Base-by-base conservation (phyloP, 2,888 invertebrate genomes). In the Tuta absoluta region DNA sequence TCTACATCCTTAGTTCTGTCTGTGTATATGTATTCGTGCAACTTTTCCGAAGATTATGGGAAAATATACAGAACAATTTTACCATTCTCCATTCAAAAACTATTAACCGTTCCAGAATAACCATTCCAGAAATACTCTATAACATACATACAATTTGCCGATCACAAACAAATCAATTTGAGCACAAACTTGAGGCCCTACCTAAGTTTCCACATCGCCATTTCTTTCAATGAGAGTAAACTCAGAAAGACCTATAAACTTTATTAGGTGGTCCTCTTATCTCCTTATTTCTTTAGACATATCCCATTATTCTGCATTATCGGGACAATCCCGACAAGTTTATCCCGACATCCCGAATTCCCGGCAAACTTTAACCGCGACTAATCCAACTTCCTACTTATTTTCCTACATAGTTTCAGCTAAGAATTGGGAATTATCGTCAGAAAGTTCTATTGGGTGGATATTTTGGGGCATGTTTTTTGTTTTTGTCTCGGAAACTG, bases 291-390 rank as follows among this genome's bases (percentile, higher is more conserved):
- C 79, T 73, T 74, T 72, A 73, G 79, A 77, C 81, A 78, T 79
- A 77, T 78, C 76, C 83, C 87, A 87, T 90, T 88, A 88, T 81
- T 89, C 81, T 81, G 75, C 76, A 85, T 89, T 89, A 88, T 87
- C 86, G 78, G 73, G 81, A 76, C 77, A 80, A 49, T 81, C 77
- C 77, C 79, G 82, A 82, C 79, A 80, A 84, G 78, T 81, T 81
- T 84, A 82, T 84, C 80, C 73, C 64, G 45, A 45, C 45, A 33
- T 33, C 33, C 33, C 33, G 33, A 33, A 33, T 33, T 84, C 80
- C 73, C 65, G 65, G 67, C 71, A 68, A 75, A 77, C 72, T 78
- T 73, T 75, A 73, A 70, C 73, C 71, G 72, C 75, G 71, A 74
- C 75, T 73, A 67, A 56, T 33, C 28, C 65, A 70, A 68, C 69